phyloP scores from a whole-genome alignment of 2,797 vertebrate genomes.

The Smutsia temminckii region DNA sequence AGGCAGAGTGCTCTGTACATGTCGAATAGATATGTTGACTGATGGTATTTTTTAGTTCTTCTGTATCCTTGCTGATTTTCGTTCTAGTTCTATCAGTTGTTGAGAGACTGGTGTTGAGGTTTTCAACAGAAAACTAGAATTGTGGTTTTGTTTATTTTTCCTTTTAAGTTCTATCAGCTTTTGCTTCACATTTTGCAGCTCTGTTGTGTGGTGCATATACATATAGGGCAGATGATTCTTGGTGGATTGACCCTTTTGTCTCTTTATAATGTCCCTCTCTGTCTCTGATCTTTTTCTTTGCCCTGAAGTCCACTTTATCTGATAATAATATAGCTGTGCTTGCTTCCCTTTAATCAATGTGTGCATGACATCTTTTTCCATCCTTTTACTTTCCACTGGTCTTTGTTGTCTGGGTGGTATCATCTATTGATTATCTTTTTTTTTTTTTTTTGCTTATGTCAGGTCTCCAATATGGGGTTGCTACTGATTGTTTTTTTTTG shows the following conservation, averaged over 20 bases:
- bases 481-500: background rate
- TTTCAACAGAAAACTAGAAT: background rate
- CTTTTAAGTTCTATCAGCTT: background rate
- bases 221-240: background rate
- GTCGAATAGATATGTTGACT: background rate
- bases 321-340: background rate
- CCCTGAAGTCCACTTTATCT: background rate
- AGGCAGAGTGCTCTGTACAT: background rate
- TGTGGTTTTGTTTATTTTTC: background rate
- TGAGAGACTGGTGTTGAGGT: background rate
- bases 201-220: background rate
- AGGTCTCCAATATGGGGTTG: too few species aligned
- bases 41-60: background rate
- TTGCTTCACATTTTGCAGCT: background rate
- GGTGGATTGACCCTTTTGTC: background rate
- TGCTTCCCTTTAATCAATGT: background rate
- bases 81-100: background rate
- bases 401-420: background rate
- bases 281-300: background rate
- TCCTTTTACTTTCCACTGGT: background rate
- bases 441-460: too few species aligned
- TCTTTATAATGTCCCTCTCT: background rate
- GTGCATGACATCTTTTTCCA: background rate
- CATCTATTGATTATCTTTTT: background rate
- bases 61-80: background rate